Percentiles rank a stretch among this genome's conserved stretches.
Conservation (phyloP, 2,113 vertebrate genomes). For the Todiramphus chloris region DNA sequence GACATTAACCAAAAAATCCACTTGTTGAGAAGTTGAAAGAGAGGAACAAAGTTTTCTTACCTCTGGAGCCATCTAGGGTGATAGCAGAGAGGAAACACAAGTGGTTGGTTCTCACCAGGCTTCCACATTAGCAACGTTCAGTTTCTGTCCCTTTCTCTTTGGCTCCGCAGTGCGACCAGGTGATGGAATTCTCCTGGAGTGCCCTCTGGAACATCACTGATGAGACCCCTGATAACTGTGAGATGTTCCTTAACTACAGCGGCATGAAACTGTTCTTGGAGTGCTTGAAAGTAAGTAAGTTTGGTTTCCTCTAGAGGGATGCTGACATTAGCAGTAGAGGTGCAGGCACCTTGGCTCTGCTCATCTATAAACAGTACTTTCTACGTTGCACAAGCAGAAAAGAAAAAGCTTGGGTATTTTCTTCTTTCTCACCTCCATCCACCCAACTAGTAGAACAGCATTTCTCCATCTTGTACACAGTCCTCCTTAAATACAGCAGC, state of each 20-base stretch:
- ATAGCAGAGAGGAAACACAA: neutral
- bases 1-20: neutral
- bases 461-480: neutral
- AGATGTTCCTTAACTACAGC: conserved; percentile 96
- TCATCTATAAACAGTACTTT: neutral
- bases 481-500: neutral
- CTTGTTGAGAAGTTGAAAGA: neutral
- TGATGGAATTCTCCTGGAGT: conserved; percentile 99
- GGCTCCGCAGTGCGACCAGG: conserved; percentile 89
- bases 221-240: conserved; percentile 96
- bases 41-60: conserved; percentile 1
- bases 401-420: neutral
- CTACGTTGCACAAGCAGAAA: neutral
- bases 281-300: conserved; percentile 89
- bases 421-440: neutral
- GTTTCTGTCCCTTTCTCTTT: neutral
- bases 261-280: conserved; percentile 98
- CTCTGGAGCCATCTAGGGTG: neutral
- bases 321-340: neutral
- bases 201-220: conserved; percentile 99
- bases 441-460: neutral
- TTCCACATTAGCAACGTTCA: neutral
- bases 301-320: neutral
- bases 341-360: neutral
- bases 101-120: neutral